phyloP scores from a whole-genome alignment of 2,113 vertebrate species.

The Cathartes aura region DNA sequence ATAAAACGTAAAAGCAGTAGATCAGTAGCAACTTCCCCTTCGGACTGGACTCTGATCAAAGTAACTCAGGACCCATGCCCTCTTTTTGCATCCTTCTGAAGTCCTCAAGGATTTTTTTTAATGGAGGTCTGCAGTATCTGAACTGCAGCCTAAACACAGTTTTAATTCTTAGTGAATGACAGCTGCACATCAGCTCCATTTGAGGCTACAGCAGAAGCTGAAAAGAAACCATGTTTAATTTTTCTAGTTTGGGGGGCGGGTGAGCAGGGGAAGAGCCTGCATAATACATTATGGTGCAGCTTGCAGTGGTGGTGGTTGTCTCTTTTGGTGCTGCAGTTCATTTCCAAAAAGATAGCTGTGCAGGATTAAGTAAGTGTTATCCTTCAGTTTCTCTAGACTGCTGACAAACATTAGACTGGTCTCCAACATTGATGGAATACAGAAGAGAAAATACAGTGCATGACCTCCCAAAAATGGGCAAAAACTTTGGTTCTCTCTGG shows the following conservation, averaged over 20 bases:
- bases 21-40: neutral
- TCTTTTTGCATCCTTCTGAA: neutral
- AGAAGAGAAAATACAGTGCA: neutral
- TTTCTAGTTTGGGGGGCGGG: conserved; percentile 5
- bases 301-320: neutral
- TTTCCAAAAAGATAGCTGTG: neutral
- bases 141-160: conserved; percentile 5
- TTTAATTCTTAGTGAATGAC: conserved; percentile 27
- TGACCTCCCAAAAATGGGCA: neutral
- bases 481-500: neutral
- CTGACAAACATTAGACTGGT: neutral
- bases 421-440: neutral
- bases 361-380: conserved; percentile 42
- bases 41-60: neutral
- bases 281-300: neutral
- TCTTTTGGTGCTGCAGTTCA: neutral
- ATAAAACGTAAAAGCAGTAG: neutral
- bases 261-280: neutral
- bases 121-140: neutral
- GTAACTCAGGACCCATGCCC: neutral
- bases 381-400: neutral
- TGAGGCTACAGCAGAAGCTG: conserved; percentile 33
- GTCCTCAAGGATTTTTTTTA: neutral
- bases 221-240: conserved; percentile 51
- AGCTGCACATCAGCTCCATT: conserved; percentile 8